Base-by-base conservation (phyloP, 2,797 vertebrate genomes). In the Enoplosus armatus region DNA sequence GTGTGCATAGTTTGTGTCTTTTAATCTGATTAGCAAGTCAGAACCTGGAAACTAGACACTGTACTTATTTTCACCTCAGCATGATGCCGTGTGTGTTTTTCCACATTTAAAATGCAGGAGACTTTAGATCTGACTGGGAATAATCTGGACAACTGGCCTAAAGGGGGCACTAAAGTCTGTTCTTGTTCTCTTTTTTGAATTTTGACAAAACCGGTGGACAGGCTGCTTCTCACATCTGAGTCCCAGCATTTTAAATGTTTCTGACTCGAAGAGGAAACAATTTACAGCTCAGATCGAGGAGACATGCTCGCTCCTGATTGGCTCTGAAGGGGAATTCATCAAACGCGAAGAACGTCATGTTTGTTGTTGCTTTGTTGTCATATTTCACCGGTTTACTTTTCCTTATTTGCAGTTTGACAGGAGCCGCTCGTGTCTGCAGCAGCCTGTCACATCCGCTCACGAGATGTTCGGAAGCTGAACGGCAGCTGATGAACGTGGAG, bases 381-480 rank as follows among this genome's bases (percentile, higher is more conserved):
- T 62, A 60, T 84, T 85, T 88, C 76, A 86, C 74, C 82, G 74
- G 82, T 87, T 91, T 79, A 70, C 69, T 72, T 75, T 35, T 41
- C 56, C 71, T 78, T 69, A 84, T 85, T 83, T 86, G 59, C 53
- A 26, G 80, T 77, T 66, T 89, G 91, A 87, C 90, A 83, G 83
- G 27, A 66, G 51, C 55, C 37, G 43, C 77, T 84, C 64, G 69
- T 90, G 83, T 83, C 72, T 5, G 60, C 68, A 11, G 75, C 61
- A 26, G 48, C 65, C 67, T 86, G 86, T 81, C 79, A 85, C 82
- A 72, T 75, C 56, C 31, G 31, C 35, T 88, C 82, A 64, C 1
- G 33, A 72, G 50, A 77, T 27, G 64, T 71, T 61, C 33, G 65
- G 54, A 55, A 50, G 48, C 43, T 5, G 74, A 73, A 68, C 53